Evolutionary conservation across 2,113 vertebrate species (phyloP).

Genomic region (Eulacestoma nigropectus): DNA sequence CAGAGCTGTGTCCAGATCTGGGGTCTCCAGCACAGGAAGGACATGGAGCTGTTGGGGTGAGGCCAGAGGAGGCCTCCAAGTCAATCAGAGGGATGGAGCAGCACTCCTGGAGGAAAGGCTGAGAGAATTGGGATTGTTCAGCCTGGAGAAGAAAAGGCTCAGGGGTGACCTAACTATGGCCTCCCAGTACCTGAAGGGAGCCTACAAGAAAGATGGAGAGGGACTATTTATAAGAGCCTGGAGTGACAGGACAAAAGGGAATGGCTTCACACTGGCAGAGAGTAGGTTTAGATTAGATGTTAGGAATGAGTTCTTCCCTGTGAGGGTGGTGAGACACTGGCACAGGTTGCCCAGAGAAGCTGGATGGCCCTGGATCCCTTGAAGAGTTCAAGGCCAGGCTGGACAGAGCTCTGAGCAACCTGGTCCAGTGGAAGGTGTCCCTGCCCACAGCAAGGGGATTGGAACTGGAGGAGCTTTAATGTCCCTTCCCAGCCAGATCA

Average conservation of each 20-base stretch:
- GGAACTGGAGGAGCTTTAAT: not conserved
- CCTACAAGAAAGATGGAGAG: not conserved
- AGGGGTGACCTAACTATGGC: fast-evolving
- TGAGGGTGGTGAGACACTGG: not conserved
- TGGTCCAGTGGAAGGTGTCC: too few relatives aligned
- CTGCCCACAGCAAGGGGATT: not conserved
- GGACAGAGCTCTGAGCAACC: not conserved
- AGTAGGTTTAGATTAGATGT: too few relatives aligned
- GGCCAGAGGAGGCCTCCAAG: fast-evolving
- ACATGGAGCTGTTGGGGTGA: not conserved
- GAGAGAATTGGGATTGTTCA: not conserved
- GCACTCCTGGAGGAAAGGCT: fast-evolving
- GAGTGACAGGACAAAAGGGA: not conserved
- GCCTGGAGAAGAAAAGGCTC: too few relatives aligned
- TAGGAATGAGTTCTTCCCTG: not conserved
- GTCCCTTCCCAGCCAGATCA: not conserved
- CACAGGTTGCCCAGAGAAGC: not conserved
- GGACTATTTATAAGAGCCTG: fast-evolving
- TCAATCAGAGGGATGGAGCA: not conserved
- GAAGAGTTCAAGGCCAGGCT: not conserved
- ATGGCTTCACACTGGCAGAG: not conserved
- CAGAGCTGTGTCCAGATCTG: not conserved
- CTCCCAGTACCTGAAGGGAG: not conserved
- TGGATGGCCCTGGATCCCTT: not conserved
- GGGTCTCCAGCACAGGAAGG: not conserved